phyloP scores from a whole-genome alignment of 2,888 invertebrate genomes.

The Tupiocoris notatus region DNA sequence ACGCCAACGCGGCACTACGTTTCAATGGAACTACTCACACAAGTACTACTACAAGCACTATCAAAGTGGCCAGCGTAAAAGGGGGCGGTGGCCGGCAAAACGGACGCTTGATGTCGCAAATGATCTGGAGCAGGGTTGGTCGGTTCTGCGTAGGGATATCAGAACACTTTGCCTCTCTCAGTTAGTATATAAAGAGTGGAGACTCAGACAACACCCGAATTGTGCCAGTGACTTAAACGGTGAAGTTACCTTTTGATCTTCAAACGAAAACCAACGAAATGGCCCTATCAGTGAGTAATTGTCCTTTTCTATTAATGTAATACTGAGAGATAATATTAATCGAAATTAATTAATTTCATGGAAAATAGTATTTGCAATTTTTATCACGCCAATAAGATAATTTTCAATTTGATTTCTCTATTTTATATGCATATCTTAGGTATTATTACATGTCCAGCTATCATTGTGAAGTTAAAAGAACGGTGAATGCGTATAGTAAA shows the following conservation, averaged over 20 bases:
- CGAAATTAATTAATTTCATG: too few relatives aligned
- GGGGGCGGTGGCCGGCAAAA: conserved; percentile 27
- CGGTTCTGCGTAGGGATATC: neutral
- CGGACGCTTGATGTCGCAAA: conserved; percentile 23
- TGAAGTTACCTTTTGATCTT: neutral
- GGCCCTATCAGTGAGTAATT: too few relatives aligned
- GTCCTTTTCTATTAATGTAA: too few relatives aligned
- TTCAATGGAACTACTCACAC: neutral
- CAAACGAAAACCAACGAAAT: neutral
- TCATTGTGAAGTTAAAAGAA: too few relatives aligned
- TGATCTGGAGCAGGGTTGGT: conserved; percentile 23
- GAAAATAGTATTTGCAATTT: too few relatives aligned
- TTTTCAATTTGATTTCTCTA: too few relatives aligned
- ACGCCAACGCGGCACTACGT: neutral
- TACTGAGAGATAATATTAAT: too few relatives aligned
- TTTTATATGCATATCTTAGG: too few relatives aligned
- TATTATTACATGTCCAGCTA: too few relatives aligned
- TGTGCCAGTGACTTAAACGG: neutral
- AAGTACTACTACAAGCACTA: neutral
- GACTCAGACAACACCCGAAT: neutral
- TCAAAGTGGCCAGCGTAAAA: neutral
- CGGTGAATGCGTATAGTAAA: too few relatives aligned
- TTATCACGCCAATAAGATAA: too few relatives aligned
- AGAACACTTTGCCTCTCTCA: neutral
- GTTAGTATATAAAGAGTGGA: neutral